Evolutionary conservation across 2,797 vertebrate genomes (phyloP).

Genomic region (Steatocranus sp.): DNA sequence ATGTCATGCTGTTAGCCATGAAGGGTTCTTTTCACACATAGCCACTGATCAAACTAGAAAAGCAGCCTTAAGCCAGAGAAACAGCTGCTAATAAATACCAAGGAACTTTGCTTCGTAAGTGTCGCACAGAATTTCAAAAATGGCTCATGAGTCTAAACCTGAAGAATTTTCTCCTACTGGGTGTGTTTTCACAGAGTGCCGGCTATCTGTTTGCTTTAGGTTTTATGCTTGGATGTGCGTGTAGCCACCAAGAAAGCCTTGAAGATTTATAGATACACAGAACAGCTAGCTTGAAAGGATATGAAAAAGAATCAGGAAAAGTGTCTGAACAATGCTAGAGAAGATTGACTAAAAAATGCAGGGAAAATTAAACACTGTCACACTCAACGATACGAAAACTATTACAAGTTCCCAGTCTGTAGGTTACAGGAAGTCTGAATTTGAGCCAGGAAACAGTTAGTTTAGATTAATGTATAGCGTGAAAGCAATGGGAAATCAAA

Average conservation of each 20-base stretch:
- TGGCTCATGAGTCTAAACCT: not conserved
- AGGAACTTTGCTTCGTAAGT: not conserved
- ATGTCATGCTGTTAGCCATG: not conserved
- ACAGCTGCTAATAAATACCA: not conserved
- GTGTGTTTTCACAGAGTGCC: conserved; percentile 2
- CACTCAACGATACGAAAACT: not conserved
- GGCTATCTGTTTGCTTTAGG: conserved; percentile 25
- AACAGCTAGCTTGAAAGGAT: not conserved
- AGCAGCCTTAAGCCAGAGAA: not conserved
- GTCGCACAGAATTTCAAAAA: not conserved
- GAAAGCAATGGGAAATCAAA: not conserved
- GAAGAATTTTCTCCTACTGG: not conserved
- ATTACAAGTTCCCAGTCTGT: not conserved
- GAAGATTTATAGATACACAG: not conserved
- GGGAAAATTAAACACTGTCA: not conserved
- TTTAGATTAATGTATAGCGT: not conserved
- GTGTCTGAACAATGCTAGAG: accelerated
- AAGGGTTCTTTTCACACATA: not conserved
- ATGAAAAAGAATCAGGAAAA: not conserved
- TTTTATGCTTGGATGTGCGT: conserved; percentile 38
- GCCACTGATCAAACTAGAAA: not conserved
- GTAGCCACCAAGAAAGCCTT: conserved; percentile 2
- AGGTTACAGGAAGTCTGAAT: not conserved
- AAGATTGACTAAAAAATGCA: not conserved
- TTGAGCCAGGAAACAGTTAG: not conserved